A percentile compares a stretch with the other conserved stretches of the same genome.
Evolutionary conservation across 2,888 invertebrate species (phyloP).

Genomic region (Dinocampus coccinellae): DNA sequence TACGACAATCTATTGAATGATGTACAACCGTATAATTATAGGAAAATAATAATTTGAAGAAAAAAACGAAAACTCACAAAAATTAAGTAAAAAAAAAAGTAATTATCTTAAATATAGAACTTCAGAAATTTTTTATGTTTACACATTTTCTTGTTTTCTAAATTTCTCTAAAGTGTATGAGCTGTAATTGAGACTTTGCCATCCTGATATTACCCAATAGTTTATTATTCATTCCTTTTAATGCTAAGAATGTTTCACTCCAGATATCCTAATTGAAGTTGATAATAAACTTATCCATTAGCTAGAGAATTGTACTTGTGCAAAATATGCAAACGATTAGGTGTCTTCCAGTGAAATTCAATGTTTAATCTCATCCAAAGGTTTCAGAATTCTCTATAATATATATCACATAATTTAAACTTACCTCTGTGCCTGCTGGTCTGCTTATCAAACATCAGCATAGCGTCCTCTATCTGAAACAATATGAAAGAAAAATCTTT

Average conservation of each 20-base stretch:
- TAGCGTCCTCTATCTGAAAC: conserved; percentile 98
- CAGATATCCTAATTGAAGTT: background rate
- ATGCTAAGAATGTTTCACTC: background rate
- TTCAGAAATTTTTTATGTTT: too few relatives aligned
- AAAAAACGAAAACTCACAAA: too few relatives aligned
- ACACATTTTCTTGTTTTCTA: too few relatives aligned
- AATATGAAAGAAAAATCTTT: conserved; percentile 62
- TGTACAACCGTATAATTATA: too few relatives aligned
- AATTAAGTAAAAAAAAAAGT: too few relatives aligned
- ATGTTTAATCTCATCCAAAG: background rate
- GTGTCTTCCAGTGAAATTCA: background rate
- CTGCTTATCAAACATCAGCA: conserved; percentile 99
- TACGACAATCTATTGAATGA: too few relatives aligned
- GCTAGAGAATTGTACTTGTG: background rate
- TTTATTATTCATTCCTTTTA: background rate
- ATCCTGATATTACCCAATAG: background rate
- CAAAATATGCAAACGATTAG: background rate
- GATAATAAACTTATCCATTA: background rate
- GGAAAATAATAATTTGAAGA: too few relatives aligned
- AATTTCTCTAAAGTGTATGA: background rate
- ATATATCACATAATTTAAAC: conserved; percentile 38
- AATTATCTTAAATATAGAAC: too few relatives aligned
- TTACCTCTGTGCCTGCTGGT: conserved; percentile 99
- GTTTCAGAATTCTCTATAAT: background rate
- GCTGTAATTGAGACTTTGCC: background rate